Percentiles rank a stretch among this genome's conserved stretches.
Conservation (phyloP, 37 sponge, comb jelly and placozoan genomes). For the Lycopodina hypogea region DNA sequence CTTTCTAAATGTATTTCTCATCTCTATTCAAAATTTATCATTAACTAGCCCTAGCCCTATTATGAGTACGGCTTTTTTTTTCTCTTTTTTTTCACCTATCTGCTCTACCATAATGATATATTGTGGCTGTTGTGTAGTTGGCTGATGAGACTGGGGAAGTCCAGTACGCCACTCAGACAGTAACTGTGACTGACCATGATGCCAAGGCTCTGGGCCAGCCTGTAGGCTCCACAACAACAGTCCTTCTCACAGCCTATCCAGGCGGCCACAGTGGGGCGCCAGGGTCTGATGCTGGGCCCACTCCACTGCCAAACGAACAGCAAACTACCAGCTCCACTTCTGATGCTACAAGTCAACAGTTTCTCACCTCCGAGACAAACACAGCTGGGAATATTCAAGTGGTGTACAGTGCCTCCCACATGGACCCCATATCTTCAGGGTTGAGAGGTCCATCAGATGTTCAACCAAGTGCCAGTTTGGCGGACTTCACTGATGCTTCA, state of each 20-base stretch:
- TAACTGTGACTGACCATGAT: conserved; percentile 69
- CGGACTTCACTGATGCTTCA: background rate
- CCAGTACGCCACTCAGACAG: conserved; percentile 80
- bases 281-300: background rate
- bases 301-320: background rate
- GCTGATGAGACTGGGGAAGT: conserved; percentile 82
- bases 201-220: conserved; percentile 81
- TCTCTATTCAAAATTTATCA: background rate
- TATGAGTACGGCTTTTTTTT: background rate
- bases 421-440: background rate
- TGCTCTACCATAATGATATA: background rate
- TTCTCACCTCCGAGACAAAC: conserved; percentile 12
- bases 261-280: conserved; percentile 51
- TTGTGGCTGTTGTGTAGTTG: conserved; percentile 26
- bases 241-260: conserved; percentile 79
- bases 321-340: background rate
- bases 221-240: conserved; percentile 76
- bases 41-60: background rate
- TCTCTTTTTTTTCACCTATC: background rate
- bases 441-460: background rate
- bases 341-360: conserved; percentile 4
- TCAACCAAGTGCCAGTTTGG: background rate
- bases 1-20: too few species aligned
- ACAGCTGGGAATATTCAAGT: conserved; percentile 35
- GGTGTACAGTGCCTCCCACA: conserved; percentile 54